These are phyloP conservation scores for Melanostoma mellinum DNA, from an alignment of 2,888 invertebrate species.

Conservation along the genomic window DNA sequence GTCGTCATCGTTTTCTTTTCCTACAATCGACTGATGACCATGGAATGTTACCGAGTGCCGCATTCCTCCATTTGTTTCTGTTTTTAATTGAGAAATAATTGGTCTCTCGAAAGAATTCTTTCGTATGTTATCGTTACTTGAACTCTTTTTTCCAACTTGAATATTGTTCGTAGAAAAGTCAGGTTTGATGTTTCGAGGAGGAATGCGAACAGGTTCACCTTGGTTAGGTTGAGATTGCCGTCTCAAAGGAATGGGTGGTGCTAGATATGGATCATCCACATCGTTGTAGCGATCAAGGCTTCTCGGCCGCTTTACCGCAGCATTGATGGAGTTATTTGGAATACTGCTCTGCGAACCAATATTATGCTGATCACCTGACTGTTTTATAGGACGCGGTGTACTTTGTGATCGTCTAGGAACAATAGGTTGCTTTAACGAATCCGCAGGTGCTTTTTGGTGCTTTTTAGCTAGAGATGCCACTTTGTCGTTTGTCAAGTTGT, in stretches of 20 bases:
- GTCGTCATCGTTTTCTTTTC: slow-evolving; percentile 56
- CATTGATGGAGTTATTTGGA: slow-evolving; percentile 46
- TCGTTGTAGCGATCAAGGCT: slow-evolving; percentile 81
- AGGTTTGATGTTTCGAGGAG: slow-evolving; percentile 12
- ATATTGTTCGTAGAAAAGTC: slow-evolving; percentile 23
- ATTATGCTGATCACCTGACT: slow-evolving; percentile 64
- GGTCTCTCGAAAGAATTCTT: slow-evolving; percentile 60
- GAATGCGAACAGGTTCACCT: slow-evolving; percentile 8
- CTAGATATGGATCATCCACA: slow-evolving; percentile 76
- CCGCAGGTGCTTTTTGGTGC: slow-evolving; percentile 35
- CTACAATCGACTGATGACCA: slow-evolving; percentile 75
- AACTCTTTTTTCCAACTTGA: slow-evolving; percentile 77
- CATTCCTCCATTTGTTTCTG: slow-evolving; percentile 74
- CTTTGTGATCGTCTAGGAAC: slow-evolving; percentile 81
- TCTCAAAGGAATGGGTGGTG: slow-evolving; percentile 80
- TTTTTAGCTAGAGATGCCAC: slow-evolving; percentile 71
- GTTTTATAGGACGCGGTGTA: slow-evolving; percentile 78
- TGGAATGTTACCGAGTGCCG: slow-evolving; percentile 81
- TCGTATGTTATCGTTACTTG: slow-evolving; percentile 78
- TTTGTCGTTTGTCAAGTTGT: slow-evolving; percentile 77
- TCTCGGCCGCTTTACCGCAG: slow-evolving; percentile 78
- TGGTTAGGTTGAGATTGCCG: slow-evolving; percentile 74
- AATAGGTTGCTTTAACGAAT: slow-evolving; percentile 74
- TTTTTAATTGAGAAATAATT: not conserved
- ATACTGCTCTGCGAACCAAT: slow-evolving; percentile 47